phyloP scores from a whole-genome alignment of 2,797 vertebrate species.

The Pyrrhura leucotis region DNA sequence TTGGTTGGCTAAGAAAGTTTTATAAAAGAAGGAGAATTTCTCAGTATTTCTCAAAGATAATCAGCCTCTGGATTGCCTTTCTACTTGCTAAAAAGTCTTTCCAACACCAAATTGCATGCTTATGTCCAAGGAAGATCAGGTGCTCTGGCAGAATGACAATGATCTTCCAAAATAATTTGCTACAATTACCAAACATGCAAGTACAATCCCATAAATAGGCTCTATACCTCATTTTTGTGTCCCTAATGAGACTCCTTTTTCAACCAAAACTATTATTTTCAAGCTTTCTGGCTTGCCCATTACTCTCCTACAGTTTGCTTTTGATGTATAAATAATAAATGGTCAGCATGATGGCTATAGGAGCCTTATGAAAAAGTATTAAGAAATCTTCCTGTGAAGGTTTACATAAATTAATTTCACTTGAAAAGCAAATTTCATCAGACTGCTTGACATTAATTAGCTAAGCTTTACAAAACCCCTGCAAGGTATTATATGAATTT shows the following conservation, averaged over 20 bases:
- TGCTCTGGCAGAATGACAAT: background rate
- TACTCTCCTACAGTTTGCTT: background rate
- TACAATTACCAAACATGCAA: background rate
- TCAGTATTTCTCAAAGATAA: background rate
- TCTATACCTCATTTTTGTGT: background rate
- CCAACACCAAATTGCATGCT: background rate
- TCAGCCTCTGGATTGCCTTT: background rate
- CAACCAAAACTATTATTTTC: conserved; percentile 13
- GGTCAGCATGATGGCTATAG: background rate
- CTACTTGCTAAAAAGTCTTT: background rate
- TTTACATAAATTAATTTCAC: conserved; percentile 37
- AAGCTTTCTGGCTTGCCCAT: background rate
- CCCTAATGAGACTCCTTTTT: background rate
- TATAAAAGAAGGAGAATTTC: background rate
- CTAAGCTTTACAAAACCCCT: background rate
- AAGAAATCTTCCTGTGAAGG: background rate
- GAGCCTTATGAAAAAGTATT: conserved; percentile 1
- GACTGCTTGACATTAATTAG: conserved; percentile 34
- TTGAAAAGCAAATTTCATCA: conserved; percentile 30
- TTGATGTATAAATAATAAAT: conserved; percentile 66
- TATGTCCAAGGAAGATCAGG: background rate
- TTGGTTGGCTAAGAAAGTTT: background rate
- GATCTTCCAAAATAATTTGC: background rate
- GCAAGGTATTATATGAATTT: conserved; percentile 36
- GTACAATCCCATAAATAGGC: background rate